A percentile compares a stretch with the other conserved stretches of the same genome.
Evolutionary conservation across 1,140 invertebrate genomes (phyloP).

Genomic region (Physella acuta): DNA sequence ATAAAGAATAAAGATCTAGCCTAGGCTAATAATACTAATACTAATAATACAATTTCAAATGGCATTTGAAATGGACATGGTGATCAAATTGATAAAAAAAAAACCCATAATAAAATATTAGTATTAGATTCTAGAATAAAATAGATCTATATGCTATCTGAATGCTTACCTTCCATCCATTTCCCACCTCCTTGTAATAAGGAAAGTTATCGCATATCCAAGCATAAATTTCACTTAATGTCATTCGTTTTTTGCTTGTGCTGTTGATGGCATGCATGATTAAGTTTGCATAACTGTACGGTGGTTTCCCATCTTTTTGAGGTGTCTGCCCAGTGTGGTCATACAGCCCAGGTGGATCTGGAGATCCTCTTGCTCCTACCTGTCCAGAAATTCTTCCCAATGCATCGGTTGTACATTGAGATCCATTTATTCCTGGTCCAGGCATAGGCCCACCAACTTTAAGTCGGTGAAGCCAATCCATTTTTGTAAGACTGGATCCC

Average conservation of each 20-base stretch:
- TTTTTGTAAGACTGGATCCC: constrained; percentile 64
- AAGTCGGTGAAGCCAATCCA: constrained; percentile 65
- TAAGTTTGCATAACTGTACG: constrained; percentile 72
- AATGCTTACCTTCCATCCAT: constrained; percentile 70
- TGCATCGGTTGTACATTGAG: constrained; percentile 27
- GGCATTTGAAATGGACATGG: too few relatives aligned
- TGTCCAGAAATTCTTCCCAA: constrained; percentile 35
- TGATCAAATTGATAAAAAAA: too few relatives aligned
- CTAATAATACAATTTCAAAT: too few relatives aligned
- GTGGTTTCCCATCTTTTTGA: constrained; percentile 63
- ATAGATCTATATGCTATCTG: neutral
- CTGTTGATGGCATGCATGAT: constrained; percentile 75
- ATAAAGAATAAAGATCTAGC: too few relatives aligned
- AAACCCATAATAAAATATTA: too few relatives aligned
- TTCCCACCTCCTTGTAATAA: constrained; percentile 71
- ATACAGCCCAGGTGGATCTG: constrained; percentile 48
- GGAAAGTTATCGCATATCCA: constrained; percentile 64
- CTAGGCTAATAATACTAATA: too few relatives aligned
- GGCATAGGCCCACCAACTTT: constrained; percentile 58
- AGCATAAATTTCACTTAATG: constrained; percentile 63
- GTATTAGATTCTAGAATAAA: neutral
- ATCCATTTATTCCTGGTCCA: constrained; percentile 41
- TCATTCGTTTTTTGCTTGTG: constrained; percentile 65
- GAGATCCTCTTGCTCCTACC: constrained; percentile 42
- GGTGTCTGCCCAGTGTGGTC: constrained; percentile 42